These are phyloP conservation scores for Parauchenoglanis punctatus DNA, from an alignment of 2,797 vertebrate species.

Conservation along the genomic window DNA sequence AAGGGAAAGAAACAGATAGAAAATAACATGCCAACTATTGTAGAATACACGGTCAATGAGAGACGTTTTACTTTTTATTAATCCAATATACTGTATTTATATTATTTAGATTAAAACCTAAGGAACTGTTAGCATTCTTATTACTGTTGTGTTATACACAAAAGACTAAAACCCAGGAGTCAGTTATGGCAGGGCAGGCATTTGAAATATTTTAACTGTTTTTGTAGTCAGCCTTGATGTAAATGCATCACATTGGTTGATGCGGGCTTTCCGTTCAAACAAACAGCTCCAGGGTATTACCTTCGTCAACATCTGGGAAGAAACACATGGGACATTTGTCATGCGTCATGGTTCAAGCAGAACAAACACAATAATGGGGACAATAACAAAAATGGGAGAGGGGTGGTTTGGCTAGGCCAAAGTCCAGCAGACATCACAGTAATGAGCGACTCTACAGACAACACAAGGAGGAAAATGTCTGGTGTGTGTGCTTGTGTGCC, in stretches of 20 bases:
- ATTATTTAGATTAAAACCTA: neutral
- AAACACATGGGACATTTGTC: conserved; percentile 62
- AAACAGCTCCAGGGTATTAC: conserved; percentile 1
- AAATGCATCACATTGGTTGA: conserved; percentile 9
- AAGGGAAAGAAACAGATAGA: neutral
- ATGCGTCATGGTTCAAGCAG: conserved; percentile 62
- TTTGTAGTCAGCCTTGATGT: neutral
- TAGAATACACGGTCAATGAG: neutral
- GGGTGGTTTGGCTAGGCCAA: conserved; percentile 43
- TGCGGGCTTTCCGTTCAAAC: conserved; percentile 24
- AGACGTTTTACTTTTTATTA: neutral
- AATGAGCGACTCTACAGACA: conserved; percentile 35
- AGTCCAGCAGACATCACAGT: conserved; percentile 46
- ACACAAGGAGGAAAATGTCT: conserved; percentile 24
- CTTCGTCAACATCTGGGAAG: conserved; percentile 36
- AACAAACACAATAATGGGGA: conserved; percentile 54
- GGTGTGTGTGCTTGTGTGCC: neutral
- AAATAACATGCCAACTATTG: neutral
- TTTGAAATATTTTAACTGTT: neutral
- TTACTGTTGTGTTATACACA: neutral
- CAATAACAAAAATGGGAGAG: conserved; percentile 55
- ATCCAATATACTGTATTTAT: neutral
- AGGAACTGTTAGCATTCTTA: neutral
- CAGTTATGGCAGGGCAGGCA: neutral
- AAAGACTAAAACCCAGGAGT: neutral